A percentile compares a stretch with the other conserved stretches of the same genome.
Conservation (phyloP, 1,140 invertebrate genomes). For the Trichogramma pretiosum region DNA sequence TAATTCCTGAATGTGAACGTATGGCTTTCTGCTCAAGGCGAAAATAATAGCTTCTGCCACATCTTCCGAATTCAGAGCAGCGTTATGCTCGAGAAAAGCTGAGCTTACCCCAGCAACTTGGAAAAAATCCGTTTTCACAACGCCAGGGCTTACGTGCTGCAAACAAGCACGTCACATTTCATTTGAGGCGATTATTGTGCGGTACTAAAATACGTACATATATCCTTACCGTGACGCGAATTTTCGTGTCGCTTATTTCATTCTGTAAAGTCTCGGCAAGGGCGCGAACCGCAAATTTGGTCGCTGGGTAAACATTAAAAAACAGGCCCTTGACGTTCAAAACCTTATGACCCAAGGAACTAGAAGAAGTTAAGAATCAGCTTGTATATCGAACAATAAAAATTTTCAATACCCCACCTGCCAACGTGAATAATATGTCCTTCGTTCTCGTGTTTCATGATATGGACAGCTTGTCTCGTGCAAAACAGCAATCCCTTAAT, state of each 20-base stretch:
- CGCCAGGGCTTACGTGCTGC: conserved; percentile 8
- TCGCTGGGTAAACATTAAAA: conserved; percentile 3
- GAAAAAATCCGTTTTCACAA: conserved; percentile 3
- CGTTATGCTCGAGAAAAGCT: not conserved
- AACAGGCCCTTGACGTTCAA: not conserved
- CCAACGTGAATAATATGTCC: conserved; percentile 11
- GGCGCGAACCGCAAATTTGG: conserved; percentile 6
- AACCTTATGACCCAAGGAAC: conserved; percentile 4
- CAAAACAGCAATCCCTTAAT: conserved; percentile 4
- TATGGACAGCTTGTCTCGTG: conserved; percentile 2
- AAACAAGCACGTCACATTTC: not conserved
- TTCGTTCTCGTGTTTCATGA: conserved; percentile 3
- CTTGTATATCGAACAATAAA: too few species aligned
- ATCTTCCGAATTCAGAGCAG: not conserved
- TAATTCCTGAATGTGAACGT: conserved; percentile 2
- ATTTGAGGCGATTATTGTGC: not conserved
- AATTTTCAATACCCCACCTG: conserved; percentile 9
- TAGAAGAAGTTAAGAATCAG: not conserved
- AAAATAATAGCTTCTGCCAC: not conserved
- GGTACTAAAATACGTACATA: not conserved
- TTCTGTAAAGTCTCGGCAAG: conserved; percentile 2
- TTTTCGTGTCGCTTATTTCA: not conserved
- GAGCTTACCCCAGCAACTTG: not conserved
- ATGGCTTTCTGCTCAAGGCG: not conserved
- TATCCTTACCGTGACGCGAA: conserved; percentile 5